These are phyloP conservation scores for Acleris sparsana DNA, from an alignment of 2,888 invertebrate genomes.

Conservation along the genomic window DNA sequence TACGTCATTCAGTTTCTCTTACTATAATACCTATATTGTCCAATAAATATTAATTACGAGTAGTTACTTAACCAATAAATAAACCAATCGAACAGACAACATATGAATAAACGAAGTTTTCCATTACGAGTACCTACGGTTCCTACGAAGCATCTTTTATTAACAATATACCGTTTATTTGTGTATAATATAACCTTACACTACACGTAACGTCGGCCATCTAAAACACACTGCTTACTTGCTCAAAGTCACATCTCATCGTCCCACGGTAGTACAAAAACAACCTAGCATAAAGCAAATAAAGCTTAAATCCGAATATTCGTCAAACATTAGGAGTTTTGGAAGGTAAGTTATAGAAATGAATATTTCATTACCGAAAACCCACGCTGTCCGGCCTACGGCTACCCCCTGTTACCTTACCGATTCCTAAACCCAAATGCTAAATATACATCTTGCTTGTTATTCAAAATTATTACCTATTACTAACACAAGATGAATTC, in stretches of 20 bases:
- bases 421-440: not conserved
- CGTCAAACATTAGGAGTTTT: no score
- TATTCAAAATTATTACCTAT: no score
- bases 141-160: slow-evolving; percentile 2
- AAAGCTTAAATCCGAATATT: no score
- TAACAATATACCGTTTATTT: slow-evolving; percentile 11
- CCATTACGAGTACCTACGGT: not conserved
- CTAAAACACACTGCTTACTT: not conserved
- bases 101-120: not conserved
- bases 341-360: not conserved
- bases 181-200: slow-evolving; percentile 10
- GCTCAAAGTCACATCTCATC: no score
- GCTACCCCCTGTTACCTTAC: slow-evolving; percentile 1
- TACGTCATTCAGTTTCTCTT: no score
- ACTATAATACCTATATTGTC: no score
- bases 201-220: slow-evolving; percentile 1
- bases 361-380: slow-evolving; percentile 17
- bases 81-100: not conserved
- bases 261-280: no score
- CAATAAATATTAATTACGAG: no score
- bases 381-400: slow-evolving; percentile 21
- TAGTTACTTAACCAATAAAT: not conserved
- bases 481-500: no score
- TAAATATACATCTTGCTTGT: not conserved
- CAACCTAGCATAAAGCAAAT: no score